Base-by-base conservation (phyloP, 1,140 invertebrate species). In the Lutraria rhynchaena region DNA sequence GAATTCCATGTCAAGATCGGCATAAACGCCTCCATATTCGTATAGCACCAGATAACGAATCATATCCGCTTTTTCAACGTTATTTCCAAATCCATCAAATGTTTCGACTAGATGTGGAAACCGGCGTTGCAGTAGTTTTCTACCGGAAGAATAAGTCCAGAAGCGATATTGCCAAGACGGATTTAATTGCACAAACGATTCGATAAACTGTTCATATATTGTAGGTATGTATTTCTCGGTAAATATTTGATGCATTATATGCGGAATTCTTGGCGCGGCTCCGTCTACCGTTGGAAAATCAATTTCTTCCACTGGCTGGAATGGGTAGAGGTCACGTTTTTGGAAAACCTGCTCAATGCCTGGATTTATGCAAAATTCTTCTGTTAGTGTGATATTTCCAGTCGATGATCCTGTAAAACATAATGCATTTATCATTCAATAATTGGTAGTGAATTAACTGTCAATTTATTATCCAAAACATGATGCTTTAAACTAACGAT, bases 211-310 rank as follows among this genome's bases (percentile, higher is more conserved):
- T 3, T 41, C 53, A 83, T 86, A 87, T n/a, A 53, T 75, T 11
- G 53, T 35, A 27, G 89, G 88, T 37, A 90, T 61, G 7, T 69
- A 13, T 4, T 60, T 57, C 7, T 51, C 67, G 46, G 86, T 85
- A 87, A 85, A 90, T 3, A 86, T 88, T 73, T 90, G 89, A 53
- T 90, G 89, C 73, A 90, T 88, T 15, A 89, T 87, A 58, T 86
- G 84, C 19, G 89, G 88, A 15, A 90, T 87, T 13, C 74, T 46
- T 0, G 41, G 27, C 74, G 70, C 60, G 17, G 33, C 31, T 11
- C 49, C 17, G 24, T 81, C 86, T 3, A 44, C 46, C 1, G 37
- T 51, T 4, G 87, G 86, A 60, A 86, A 83, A 15, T 75, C 69
- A 63, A 76, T 82, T 11, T 24, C 31, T 27, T 31, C 71, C 11